Evolutionary conservation across 1,140 invertebrate genomes (phyloP).

Genomic region (Calycopis cecrops): DNA sequence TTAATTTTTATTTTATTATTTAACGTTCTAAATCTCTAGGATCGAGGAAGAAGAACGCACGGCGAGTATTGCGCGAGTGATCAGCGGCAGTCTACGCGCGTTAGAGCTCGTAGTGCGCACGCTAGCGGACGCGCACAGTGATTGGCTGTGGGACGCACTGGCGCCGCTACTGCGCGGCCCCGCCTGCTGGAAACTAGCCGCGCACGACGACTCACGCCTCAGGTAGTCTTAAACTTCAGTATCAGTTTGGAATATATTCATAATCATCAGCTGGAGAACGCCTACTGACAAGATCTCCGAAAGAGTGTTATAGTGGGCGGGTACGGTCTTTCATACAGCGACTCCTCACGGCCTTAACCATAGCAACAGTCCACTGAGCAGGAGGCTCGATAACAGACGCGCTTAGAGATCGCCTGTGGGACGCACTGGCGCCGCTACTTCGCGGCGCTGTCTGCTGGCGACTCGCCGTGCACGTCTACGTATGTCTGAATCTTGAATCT

Average conservation of each 20-base stretch:
- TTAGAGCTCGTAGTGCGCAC: constrained; percentile 26
- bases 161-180: constrained; percentile 24
- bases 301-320: too few relatives aligned
- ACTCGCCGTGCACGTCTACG: constrained; percentile 19
- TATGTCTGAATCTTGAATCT: constrained; percentile 9
- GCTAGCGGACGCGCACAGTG: constrained; percentile 29
- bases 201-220: constrained; percentile 18
- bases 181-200: constrained; percentile 38
- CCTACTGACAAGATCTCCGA: too few relatives aligned
- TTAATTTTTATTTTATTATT: too few relatives aligned
- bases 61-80: constrained; percentile 24
- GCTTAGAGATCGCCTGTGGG: constrained; percentile 39
- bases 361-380: constrained; percentile 30
- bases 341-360: too few relatives aligned
- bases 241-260: not conserved
- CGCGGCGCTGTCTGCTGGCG: constrained; percentile 34
- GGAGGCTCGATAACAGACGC: constrained; percentile 23
- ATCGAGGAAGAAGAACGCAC: constrained; percentile 38
- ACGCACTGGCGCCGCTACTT: constrained; percentile 28
- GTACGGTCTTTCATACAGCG: too few relatives aligned
- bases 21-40: constrained; percentile 17
- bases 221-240: constrained; percentile 1
- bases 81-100: constrained; percentile 33
- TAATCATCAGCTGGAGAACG: too few relatives aligned
- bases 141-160: constrained; percentile 38